phyloP scores from a whole-genome alignment of 2,888 invertebrate genomes.

The Masnerella sp. region DNA sequence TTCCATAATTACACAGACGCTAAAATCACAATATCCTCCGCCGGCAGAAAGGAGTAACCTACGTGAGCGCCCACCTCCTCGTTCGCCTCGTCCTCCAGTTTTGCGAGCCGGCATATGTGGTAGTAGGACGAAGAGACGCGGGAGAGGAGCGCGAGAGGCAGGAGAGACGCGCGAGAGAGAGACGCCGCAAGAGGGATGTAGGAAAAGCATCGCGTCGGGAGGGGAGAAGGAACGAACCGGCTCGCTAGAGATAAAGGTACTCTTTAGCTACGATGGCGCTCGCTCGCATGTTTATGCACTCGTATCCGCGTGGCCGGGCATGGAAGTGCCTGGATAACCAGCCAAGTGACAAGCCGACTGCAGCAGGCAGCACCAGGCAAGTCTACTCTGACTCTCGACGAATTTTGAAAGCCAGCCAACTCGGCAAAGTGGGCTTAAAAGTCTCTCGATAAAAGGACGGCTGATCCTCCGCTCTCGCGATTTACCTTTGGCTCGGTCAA shows the following conservation, averaged over 20 bases:
- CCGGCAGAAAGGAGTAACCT: constrained; percentile 76
- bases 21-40: constrained; percentile 78
- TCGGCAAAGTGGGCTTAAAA: constrained; percentile 77
- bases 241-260: constrained; percentile 76
- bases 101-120: constrained; percentile 61
- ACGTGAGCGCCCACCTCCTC: constrained; percentile 71
- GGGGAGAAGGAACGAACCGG: constrained; percentile 67
- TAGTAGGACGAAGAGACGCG: constrained; percentile 58
- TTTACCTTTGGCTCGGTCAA: constrained; percentile 61
- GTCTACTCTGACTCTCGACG: constrained; percentile 66
- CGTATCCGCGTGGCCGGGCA: constrained; percentile 76
- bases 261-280: constrained; percentile 75
- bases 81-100: constrained; percentile 61
- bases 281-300: constrained; percentile 77
- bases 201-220: constrained; percentile 58
- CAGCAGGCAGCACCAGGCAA: constrained; percentile 64
- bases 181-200: constrained; percentile 54
- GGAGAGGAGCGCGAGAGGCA: constrained; percentile 52
- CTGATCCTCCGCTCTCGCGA: constrained; percentile 57
- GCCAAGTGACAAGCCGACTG: constrained; percentile 76
- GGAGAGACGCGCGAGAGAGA: constrained; percentile 55
- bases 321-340: constrained; percentile 78
- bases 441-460: constrained; percentile 75
- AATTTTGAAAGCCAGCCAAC: constrained; percentile 78
- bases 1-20: constrained; percentile 79